phyloP scores from a whole-genome alignment of 2,888 invertebrate genomes.

The Dicyrtoma fusca region DNA sequence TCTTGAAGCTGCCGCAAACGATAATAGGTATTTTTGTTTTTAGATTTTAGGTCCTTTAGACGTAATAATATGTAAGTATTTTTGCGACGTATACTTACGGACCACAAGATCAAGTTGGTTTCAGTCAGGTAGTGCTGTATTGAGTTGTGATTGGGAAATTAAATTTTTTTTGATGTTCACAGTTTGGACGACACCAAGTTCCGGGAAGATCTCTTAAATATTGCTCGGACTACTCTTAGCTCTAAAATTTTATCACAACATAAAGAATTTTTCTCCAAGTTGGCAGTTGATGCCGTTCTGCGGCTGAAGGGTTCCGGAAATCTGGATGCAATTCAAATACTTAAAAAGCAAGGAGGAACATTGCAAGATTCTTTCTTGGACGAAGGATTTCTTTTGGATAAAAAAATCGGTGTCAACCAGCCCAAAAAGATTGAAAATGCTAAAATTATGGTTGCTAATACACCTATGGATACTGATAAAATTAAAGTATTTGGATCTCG shows the following conservation, averaged over 20 bases:
- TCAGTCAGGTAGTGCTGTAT: too few species aligned
- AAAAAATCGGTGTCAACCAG: conserved; percentile 96
- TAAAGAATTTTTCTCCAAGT: conserved; percentile 92
- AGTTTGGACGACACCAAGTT: conserved; percentile 76
- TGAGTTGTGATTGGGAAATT: too few species aligned
- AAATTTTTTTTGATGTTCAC: too few species aligned
- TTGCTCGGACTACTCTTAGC: conserved; percentile 95
- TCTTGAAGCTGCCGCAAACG: conserved; percentile 74
- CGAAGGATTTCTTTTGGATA: conserved; percentile 89
- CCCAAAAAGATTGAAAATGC: conserved; percentile 95
- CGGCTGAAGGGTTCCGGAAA: conserved; percentile 95
- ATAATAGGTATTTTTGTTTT: conserved; percentile 74
- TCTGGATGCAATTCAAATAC: conserved; percentile 93
- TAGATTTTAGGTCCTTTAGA: background rate
- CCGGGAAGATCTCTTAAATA: conserved; percentile 87
- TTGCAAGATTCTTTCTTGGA: conserved; percentile 95
- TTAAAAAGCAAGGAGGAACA: conserved; percentile 93
- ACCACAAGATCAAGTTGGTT: too few species aligned
- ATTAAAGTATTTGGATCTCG: conserved; percentile 97
- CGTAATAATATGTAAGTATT: too few species aligned
- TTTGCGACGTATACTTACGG: too few species aligned
- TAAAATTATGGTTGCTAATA: conserved; percentile 96
- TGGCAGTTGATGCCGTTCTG: conserved; percentile 94
- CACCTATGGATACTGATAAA: conserved; percentile 99
- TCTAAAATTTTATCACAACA: conserved; percentile 98